Evolutionary conservation across 2,797 vertebrate genomes (phyloP), one percentile per base, ranked within the genome.

Genomic region (Geotrypetes seraphini): DNA sequence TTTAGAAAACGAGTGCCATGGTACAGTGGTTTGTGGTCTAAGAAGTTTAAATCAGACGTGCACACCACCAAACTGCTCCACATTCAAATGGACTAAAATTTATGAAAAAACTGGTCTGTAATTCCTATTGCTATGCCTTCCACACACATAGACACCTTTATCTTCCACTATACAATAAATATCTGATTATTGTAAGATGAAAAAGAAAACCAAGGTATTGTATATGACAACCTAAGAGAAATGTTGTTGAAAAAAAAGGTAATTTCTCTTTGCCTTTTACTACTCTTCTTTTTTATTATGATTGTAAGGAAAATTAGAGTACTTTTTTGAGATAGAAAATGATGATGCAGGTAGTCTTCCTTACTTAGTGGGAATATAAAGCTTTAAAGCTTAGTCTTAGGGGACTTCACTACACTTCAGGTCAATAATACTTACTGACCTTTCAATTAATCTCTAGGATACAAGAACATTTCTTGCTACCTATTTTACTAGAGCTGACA

Each of bases 371-470:
- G 58, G 35, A 64, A 45, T 32, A 53, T 59, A 70, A 73, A 70
- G 54, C 66, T 70, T 64, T 66, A 71, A 69, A 72, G 58, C 65
- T 70, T 68, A 61, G 53, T 58, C 71, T 69, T 42, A 35, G 63
- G 66, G 63, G 66, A 66, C 53, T 20, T 51, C 63, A 58, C 57
- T 64, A 60, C 19, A 52, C 23, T 47, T 53, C 46, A 48, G 56
- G 68, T 69, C 72, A 73, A 50, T 69, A 69, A 64, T 44, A 43
- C 31, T 48, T 53, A 33, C 51, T 63, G 68, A 68, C 54, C 39
- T 72, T 64, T 67, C 35, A 37, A 16, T 30, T 47, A 50, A 63
- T 60, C 45, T 33, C 34, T 57, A 48, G 56, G 56, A 53, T 45
- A 61, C 64, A 60, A 47, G 59, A 50, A 57, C 45, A 19, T 43